Evolutionary conservation across 2,888 invertebrate species (phyloP).

Genomic region (Electrophaes corylata): DNA sequence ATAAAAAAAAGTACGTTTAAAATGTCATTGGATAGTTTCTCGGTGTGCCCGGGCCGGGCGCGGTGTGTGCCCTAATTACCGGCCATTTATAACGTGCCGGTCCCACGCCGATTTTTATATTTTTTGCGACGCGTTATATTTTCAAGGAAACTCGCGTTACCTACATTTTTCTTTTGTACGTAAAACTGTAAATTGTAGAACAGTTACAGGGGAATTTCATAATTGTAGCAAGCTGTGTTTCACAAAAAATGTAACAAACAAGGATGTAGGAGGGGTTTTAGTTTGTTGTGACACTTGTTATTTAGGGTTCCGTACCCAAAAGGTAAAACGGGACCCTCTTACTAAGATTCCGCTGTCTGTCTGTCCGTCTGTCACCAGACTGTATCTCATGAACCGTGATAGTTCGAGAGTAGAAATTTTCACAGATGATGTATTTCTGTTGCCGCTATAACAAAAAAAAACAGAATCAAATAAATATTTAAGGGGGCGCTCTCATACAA

Average conservation of each 20-base stretch:
- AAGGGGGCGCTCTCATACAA: no score
- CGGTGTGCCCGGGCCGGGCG: slow-evolving; percentile 45
- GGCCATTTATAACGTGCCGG: slow-evolving; percentile 75
- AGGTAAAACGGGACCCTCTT: not conserved
- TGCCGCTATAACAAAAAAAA: no score
- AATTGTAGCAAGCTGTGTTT: not conserved
- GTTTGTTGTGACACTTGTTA: not conserved
- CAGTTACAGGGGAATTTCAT: slow-evolving; percentile 15
- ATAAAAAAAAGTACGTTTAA: no score
- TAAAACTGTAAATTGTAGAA: slow-evolving; percentile 10
- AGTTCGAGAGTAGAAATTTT: no score
- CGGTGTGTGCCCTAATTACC: slow-evolving; percentile 74
- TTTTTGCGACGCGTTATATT: slow-evolving; percentile 68
- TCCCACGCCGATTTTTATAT: slow-evolving; percentile 71
- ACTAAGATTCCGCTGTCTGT: no score
- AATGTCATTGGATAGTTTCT: slow-evolving; percentile 17
- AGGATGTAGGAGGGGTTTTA: not conserved
- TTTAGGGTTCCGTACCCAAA: not conserved
- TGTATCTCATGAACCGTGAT: no score
- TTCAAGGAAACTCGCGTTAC: slow-evolving; percentile 57
- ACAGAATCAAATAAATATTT: no score
- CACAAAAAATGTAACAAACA: not conserved
- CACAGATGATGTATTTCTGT: no score
- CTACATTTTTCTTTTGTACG: slow-evolving; percentile 5
- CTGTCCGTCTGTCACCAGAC: no score